These are phyloP conservation scores for Graptemys geographica DNA, from an alignment of 2,797 vertebrate genomes.

Conservation along the genomic window DNA sequence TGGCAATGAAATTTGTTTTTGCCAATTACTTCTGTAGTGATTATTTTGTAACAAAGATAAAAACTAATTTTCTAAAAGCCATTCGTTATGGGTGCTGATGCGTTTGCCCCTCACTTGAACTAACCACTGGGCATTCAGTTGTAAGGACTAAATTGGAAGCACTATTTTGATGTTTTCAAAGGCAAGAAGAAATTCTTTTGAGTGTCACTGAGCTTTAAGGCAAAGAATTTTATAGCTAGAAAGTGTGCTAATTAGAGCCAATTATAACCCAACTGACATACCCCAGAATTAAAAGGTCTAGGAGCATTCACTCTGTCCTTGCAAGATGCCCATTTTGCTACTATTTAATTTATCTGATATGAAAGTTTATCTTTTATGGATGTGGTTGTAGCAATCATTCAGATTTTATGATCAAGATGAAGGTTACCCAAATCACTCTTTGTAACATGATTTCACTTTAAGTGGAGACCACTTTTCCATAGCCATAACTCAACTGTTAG, in stretches of 20 bases:
- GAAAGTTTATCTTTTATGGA: conserved; percentile 29
- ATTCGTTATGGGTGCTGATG: background rate
- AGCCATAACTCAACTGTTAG: background rate
- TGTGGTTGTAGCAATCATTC: background rate
- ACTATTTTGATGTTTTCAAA: conserved; percentile 27
- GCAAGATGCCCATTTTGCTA: background rate
- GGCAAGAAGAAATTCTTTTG: background rate
- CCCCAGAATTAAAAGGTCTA: conserved; percentile 13
- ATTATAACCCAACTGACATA: conserved; percentile 33
- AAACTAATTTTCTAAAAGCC: background rate
- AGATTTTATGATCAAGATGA: conserved; percentile 13
- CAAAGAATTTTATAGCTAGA: conserved; percentile 40
- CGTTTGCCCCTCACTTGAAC: background rate
- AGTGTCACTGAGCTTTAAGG: background rate
- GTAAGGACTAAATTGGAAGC: background rate
- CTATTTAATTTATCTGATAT: conserved; percentile 16
- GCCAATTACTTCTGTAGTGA: background rate
- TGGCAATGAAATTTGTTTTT: background rate
- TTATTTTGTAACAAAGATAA: background rate
- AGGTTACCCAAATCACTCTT: conserved; percentile 10
- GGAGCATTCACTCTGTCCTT: conserved; percentile 7
- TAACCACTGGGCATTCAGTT: background rate
- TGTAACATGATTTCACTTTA: background rate
- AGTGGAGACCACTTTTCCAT: background rate
- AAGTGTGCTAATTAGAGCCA: conserved; percentile 46